Percentiles rank a stretch among this genome's conserved stretches.
These are phyloP conservation scores for Bhutanitis thaidina DNA, from an alignment of 2,888 invertebrate genomes.

Conservation along the genomic window DNA sequence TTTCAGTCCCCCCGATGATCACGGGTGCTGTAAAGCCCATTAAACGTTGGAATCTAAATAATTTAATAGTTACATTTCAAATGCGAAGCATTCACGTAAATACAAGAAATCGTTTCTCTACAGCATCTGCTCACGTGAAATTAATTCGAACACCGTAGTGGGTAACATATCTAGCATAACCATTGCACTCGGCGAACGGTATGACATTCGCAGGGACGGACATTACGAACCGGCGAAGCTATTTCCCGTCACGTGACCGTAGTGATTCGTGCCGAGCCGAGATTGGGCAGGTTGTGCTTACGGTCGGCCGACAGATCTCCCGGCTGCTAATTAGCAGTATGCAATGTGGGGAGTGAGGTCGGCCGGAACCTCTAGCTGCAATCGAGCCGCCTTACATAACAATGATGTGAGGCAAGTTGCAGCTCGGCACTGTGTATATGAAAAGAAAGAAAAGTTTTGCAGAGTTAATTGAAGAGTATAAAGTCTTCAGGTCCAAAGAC, in stretches of 20 bases:
- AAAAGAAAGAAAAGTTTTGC: too few species aligned
- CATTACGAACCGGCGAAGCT: conserved; percentile 12
- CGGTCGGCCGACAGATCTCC: conserved; percentile 1
- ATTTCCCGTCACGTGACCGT: conserved; percentile 14
- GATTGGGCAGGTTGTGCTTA: conserved; percentile 9
- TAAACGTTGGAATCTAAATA: too few species aligned
- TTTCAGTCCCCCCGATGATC: too few species aligned
- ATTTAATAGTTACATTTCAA: too few species aligned
- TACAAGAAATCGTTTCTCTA: too few species aligned
- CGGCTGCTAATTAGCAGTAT: conserved; percentile 12
- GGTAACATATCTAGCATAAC: not conserved
- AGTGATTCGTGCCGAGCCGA: conserved; percentile 11
- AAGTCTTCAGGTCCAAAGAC: too few species aligned
- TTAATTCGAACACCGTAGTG: too few species aligned
- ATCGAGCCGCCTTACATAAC: not conserved
- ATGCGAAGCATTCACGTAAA: too few species aligned
- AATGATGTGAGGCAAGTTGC: not conserved
- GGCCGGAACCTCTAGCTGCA: not conserved
- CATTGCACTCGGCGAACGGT: not conserved
- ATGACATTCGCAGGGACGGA: conserved; percentile 7
- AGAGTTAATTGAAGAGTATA: too few species aligned
- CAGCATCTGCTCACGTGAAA: too few species aligned
- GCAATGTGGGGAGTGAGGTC: conserved; percentile 1
- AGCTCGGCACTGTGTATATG: not conserved
- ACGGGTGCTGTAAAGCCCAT: too few species aligned